phyloP scores from a whole-genome alignment of 1,140 invertebrate genomes.

The Ceratina australensis region DNA sequence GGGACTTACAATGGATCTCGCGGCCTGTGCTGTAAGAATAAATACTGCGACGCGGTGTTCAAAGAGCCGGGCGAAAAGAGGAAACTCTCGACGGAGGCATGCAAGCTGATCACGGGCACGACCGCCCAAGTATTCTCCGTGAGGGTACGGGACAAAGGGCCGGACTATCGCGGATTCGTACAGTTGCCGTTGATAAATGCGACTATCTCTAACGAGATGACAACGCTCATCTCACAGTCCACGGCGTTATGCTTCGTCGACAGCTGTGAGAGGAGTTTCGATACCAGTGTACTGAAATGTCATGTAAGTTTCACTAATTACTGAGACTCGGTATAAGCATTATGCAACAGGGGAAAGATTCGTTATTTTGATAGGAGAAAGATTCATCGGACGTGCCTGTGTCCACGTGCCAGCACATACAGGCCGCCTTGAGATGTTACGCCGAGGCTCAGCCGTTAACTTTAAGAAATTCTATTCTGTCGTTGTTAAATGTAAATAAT shows the following conservation, averaged over 20 bases:
- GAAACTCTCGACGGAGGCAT: constrained; percentile 84
- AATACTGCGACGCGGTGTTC: constrained; percentile 86
- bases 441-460: constrained; percentile 83
- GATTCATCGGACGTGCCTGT: constrained; percentile 63
- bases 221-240: constrained; percentile 75
- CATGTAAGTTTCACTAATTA: constrained; percentile 75
- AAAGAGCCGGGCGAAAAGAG: constrained; percentile 84
- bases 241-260: constrained; percentile 85
- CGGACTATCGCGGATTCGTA: constrained; percentile 88
- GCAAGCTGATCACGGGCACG: constrained; percentile 84
- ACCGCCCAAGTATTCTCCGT: constrained; percentile 86
- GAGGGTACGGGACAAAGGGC: constrained; percentile 84
- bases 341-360: no score
- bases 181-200: constrained; percentile 83
- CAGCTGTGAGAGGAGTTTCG: constrained; percentile 82
- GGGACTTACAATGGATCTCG: constrained; percentile 88
- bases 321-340: no score
- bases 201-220: constrained; percentile 78
- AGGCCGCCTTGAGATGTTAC: constrained; percentile 84
- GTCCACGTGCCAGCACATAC: constrained; percentile 84
- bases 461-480: constrained; percentile 85
- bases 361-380: constrained; percentile 71
- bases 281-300: constrained; percentile 81
- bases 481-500: constrained; percentile 83
- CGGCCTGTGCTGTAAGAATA: constrained; percentile 88